phyloP scores from a whole-genome alignment of 2,113 vertebrate species.

The Phaethornis superciliosus region DNA sequence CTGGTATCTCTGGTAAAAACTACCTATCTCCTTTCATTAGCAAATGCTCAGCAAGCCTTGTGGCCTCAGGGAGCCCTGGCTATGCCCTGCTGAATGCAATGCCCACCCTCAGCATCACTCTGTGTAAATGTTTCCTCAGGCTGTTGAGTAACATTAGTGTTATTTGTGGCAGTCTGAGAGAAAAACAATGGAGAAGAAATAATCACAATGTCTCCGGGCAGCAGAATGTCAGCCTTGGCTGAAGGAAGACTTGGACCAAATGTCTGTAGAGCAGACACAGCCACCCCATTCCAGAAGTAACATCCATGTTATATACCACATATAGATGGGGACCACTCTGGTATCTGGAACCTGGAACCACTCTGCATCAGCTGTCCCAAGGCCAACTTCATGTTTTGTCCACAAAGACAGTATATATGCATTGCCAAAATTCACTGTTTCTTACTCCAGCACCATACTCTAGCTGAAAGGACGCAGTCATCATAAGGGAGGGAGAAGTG shows the following conservation, averaged over 20 bases:
- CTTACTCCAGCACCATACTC: not conserved
- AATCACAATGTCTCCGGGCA: not conserved
- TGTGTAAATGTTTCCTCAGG: not conserved
- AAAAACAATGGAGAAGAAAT: not conserved
- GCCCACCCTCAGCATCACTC: not conserved
- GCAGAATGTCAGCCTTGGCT: not conserved
- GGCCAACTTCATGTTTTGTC: not conserved
- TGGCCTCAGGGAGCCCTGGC: not conserved
- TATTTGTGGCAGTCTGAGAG: not conserved
- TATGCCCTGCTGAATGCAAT: not conserved
- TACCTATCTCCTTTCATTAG: not conserved
- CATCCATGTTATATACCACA: not conserved
- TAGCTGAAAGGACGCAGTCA: not conserved
- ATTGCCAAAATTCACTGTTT: not conserved
- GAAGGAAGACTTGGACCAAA: not conserved
- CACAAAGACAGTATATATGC: not conserved
- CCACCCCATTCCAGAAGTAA: not conserved
- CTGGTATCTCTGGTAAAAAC: not conserved
- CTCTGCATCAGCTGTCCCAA: not conserved
- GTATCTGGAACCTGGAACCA: not conserved
- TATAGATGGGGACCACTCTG: not conserved
- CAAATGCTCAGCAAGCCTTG: not conserved
- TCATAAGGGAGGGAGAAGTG: accelerated
- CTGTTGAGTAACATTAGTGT: not conserved
- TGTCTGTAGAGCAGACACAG: not conserved